These are phyloP conservation scores for Lordiphosa collinella DNA, from an alignment of 1,140 invertebrate species.

Conservation along the genomic window DNA sequence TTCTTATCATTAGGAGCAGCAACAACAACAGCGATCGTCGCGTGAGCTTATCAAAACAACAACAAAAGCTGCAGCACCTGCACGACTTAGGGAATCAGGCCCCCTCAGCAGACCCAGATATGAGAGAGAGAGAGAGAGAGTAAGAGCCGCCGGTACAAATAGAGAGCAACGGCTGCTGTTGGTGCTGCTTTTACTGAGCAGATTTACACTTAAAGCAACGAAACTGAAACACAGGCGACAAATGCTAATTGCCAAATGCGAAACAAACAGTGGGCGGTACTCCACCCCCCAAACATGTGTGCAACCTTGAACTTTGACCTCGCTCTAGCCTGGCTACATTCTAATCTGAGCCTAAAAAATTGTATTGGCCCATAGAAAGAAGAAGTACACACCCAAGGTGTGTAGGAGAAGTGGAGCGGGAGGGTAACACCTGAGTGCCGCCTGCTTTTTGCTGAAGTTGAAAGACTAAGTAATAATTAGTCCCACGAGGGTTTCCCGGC, in stretches of 20 bases:
- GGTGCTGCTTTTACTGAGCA: constrained; percentile 12
- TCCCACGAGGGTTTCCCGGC: constrained; percentile 64
- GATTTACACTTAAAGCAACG: constrained; percentile 50
- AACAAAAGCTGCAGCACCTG: neutral
- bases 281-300: too few species aligned
- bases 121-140: constrained; percentile 3
- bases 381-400: constrained; percentile 2
- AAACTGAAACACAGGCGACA: constrained; percentile 12
- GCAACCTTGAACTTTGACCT: constrained; percentile 76
- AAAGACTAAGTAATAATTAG: constrained; percentile 65
- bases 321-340: constrained; percentile 28
- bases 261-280: constrained; percentile 16
- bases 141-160: too few species aligned
- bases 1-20: constrained; percentile 34
- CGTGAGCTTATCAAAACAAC: constrained; percentile 35
- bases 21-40: constrained; percentile 27
- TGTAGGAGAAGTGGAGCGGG: neutral
- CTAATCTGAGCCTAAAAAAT: constrained; percentile 66
- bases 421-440: constrained; percentile 18
- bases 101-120: constrained; percentile 1
- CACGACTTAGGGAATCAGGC: neutral
- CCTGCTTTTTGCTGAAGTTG: constrained; percentile 18
- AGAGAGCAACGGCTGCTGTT: neutral
- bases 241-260: constrained; percentile 49
- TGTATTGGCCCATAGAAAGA: constrained; percentile 28